Base-by-base conservation (phyloP, 2,888 invertebrate species). In the Lasius fuliginosus region DNA sequence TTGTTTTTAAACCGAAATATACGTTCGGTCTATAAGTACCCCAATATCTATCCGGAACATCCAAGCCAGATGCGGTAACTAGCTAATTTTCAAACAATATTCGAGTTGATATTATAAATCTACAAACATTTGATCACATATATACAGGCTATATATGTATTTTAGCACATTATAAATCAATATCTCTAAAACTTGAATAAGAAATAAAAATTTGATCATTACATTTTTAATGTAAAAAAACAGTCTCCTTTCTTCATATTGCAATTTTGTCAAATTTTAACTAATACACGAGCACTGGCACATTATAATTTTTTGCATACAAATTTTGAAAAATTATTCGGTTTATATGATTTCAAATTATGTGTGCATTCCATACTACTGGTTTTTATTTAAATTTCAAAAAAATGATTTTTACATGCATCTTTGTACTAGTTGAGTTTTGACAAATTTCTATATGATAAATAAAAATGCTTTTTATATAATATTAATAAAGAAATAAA, bases 1-100 rank as follows among this genome's bases (percentile, higher is more conserved):
- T 95, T 0, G 98, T 98, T 95, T 99, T 98, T 94, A 99, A 95
- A 0, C 99, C 99, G 94, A 99, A 97, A 95, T 99, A 99, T 2
- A 97, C 96, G 0, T 98, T 98, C 0, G 99, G 97, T 36, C 99
- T 95, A 94, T 99, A 99, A 0, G 98, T 97, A 11, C 99, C 99
- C 99, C 99, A 99, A 95, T 97, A 98, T 62, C 97, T 96, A 15
- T 98, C 97, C 0, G 97, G 97, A 3, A 97, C 96, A 71, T 97
- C 96, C 60, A 98, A 93, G 0, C 97, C 98, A n/a, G 96, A 95
- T 74, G 96, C 95, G 73, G 95, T 93, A 0, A 98, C 97, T 89
- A 98, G 97, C 97, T 97, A 58, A 60, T 82, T 74, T 67, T 85
- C 40, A 91, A 82, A 46, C 56, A 49, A 85, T 18, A 76, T 67